These are phyloP conservation scores for Strix uralensis DNA, from an alignment of 2,113 vertebrate species.

Conservation along the genomic window DNA sequence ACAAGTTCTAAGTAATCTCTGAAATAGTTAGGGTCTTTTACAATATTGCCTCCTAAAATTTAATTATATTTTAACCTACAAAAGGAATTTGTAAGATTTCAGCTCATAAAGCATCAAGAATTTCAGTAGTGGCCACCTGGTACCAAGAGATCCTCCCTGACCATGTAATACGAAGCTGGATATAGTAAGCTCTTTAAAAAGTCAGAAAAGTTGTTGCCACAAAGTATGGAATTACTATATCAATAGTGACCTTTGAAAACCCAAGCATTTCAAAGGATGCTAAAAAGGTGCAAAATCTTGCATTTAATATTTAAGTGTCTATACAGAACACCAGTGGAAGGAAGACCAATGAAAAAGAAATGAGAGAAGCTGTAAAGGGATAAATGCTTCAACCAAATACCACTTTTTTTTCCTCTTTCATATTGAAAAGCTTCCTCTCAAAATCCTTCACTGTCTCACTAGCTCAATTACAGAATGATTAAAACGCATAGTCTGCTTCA, in stretches of 20 bases:
- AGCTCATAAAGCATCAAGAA: background rate
- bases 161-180: accelerated
- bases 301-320: background rate
- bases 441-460: background rate
- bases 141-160: background rate
- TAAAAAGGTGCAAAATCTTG: background rate
- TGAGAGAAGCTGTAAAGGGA: background rate
- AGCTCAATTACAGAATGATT: background rate
- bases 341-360: background rate
- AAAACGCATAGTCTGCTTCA: background rate
- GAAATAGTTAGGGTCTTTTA: background rate
- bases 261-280: background rate
- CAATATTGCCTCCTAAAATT: background rate
- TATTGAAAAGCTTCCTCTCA: background rate
- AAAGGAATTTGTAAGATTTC: background rate
- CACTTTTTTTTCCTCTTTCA: background rate
- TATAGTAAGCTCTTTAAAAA: background rate
- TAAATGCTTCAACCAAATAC: background rate
- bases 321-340: background rate
- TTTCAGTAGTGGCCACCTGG: background rate
- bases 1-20: background rate
- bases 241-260: background rate
- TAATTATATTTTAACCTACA: background rate
- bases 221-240: background rate
- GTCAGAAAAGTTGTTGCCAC: background rate